Evolutionary conservation across 2,113 vertebrate genomes (phyloP).

Genomic region (Pterocles orientalis): DNA sequence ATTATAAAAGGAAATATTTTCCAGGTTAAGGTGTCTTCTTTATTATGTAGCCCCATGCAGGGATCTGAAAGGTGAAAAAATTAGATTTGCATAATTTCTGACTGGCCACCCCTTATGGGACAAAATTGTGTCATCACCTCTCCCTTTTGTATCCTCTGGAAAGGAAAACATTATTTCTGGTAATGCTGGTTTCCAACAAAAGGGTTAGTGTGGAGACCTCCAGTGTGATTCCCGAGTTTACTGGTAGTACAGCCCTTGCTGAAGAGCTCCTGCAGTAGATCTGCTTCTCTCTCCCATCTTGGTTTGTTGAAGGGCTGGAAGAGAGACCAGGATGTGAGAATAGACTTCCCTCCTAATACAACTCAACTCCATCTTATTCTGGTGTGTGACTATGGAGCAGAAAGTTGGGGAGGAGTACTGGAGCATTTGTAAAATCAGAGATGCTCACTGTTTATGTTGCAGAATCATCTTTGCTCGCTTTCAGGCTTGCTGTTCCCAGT

Average conservation of each 20-base stretch:
- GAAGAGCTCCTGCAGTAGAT: background rate
- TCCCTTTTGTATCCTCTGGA: background rate
- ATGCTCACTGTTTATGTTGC: background rate
- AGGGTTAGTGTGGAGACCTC: background rate
- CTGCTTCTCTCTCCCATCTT: background rate
- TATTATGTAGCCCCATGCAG: background rate
- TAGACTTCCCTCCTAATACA: background rate
- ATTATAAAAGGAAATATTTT: background rate
- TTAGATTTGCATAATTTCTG: background rate
- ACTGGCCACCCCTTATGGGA: fast-evolving
- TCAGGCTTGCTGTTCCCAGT: background rate
- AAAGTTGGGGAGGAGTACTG: background rate
- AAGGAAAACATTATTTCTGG: background rate
- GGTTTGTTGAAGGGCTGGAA: background rate
- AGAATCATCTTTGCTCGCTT: background rate
- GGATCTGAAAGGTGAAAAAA: background rate
- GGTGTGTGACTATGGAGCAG: background rate
- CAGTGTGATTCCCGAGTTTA: background rate
- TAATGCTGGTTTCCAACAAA: background rate
- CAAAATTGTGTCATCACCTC: background rate
- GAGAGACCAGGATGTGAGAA: background rate
- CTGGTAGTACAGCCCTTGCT: background rate
- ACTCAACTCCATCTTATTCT: background rate
- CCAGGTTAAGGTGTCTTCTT: background rate
- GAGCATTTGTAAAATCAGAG: background rate